Conservation (phyloP, 2,888 invertebrate species). For the Drosophila birchii region DNA sequence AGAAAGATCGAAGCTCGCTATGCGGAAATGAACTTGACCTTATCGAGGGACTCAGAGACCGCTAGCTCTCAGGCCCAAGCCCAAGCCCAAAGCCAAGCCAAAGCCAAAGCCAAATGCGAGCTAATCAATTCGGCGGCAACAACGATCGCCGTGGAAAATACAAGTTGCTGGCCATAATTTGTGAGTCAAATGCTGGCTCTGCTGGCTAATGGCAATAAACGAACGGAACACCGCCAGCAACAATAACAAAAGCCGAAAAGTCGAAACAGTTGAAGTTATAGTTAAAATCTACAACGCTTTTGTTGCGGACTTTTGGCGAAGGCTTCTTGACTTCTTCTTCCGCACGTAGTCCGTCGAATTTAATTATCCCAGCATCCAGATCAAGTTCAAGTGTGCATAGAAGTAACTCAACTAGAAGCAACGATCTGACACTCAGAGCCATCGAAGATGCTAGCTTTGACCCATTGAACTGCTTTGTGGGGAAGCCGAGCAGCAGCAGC, state of each 20-base stretch:
- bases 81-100: constrained; percentile 36
- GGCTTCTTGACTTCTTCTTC: constrained; percentile 53
- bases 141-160: constrained; percentile 27
- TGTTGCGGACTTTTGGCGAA: constrained; percentile 22
- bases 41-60: constrained; percentile 54
- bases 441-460: constrained; percentile 48
- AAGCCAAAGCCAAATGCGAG: constrained; percentile 53
- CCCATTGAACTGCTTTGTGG: constrained; percentile 48
- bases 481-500: not conserved
- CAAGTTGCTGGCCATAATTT: constrained; percentile 52
- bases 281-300: constrained; percentile 40
- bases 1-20: constrained; percentile 20
- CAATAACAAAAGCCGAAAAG: constrained; percentile 53
- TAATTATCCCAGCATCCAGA: constrained; percentile 38
- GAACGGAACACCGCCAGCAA: constrained; percentile 56
- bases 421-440: constrained; percentile 17
- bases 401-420: constrained; percentile 44
- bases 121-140: constrained; percentile 64
- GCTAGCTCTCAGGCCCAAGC: constrained; percentile 23
- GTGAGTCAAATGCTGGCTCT: constrained; percentile 60
- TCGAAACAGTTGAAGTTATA: constrained; percentile 40
- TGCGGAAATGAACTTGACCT: constrained; percentile 79
- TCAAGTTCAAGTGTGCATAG: constrained; percentile 62
- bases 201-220: constrained; percentile 60
- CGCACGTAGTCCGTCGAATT: constrained; percentile 49